Evolutionary conservation across 2,797 vertebrate species (phyloP).

Genomic region (Silurus aristotelis): DNA sequence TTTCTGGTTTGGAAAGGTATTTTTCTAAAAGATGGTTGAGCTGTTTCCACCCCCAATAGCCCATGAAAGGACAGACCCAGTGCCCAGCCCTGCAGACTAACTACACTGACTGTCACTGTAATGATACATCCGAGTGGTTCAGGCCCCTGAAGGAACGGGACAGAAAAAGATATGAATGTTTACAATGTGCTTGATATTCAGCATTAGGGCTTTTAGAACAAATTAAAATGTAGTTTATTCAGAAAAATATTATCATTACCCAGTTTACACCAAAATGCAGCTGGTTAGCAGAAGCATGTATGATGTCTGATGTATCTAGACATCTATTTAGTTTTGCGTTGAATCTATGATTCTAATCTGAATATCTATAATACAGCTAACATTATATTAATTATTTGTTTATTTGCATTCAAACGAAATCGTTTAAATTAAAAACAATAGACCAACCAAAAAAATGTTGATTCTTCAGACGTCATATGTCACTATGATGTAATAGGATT

Average conservation of each 20-base stretch:
- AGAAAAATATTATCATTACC: neutral
- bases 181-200: neutral
- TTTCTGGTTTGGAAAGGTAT: conserved; percentile 56
- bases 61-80: conserved; percentile 58
- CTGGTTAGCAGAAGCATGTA: neutral
- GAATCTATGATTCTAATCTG: neutral
- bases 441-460: too few species aligned
- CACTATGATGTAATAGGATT: too few species aligned
- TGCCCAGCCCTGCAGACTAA: conserved; percentile 68
- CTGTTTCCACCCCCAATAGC: conserved; percentile 61
- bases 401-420: too few species aligned
- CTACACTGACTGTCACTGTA: conserved; percentile 70
- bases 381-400: neutral
- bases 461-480: too few species aligned
- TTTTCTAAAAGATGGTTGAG: conserved; percentile 67
- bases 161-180: neutral
- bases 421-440: too few species aligned
- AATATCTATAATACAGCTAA: neutral
- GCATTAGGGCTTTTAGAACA: neutral
- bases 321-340: neutral
- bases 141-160: conserved; percentile 75
- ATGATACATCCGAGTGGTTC: conserved; percentile 82
- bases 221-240: neutral
- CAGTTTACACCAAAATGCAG: neutral
- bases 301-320: neutral